These are phyloP conservation scores for Aurelia sp. DNA, from an alignment of 30 jellyfish, hydroid and myxozoan species.

Conservation along the genomic window DNA sequence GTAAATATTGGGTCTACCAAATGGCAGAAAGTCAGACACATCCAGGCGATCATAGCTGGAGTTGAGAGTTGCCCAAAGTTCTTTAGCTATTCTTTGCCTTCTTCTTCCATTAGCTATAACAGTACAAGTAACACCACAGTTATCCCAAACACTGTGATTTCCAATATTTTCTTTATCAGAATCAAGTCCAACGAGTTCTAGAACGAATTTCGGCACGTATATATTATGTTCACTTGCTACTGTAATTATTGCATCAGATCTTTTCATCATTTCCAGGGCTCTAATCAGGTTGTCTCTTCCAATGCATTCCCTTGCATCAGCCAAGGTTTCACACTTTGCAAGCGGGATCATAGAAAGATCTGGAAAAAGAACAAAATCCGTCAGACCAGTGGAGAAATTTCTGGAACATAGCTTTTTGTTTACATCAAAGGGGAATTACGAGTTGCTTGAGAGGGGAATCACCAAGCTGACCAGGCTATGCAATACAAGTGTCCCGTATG, in stretches of 20 bases:
- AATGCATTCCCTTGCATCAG: slow-evolving; percentile 64
- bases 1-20: slow-evolving; percentile 70
- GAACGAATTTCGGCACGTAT: slow-evolving; percentile 45
- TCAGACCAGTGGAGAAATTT: neutral
- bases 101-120: slow-evolving; percentile 69
- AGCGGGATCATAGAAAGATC: slow-evolving; percentile 82
- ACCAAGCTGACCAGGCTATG: too few relatives aligned
- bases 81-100: slow-evolving; percentile 79
- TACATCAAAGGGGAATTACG: slow-evolving; percentile 10
- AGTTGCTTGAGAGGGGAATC: too few relatives aligned
- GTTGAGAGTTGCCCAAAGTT: slow-evolving; percentile 78
- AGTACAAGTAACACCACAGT: slow-evolving; percentile 75
- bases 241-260: slow-evolving; percentile 70
- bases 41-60: slow-evolving; percentile 72
- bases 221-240: slow-evolving; percentile 61
- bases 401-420: slow-evolving; percentile 1
- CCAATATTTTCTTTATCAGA: slow-evolving; percentile 28
- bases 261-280: slow-evolving; percentile 73
- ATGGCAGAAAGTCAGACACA: slow-evolving; percentile 79
- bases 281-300: slow-evolving; percentile 40
- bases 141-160: slow-evolving; percentile 71
- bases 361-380: slow-evolving; percentile 26
- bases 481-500: too few relatives aligned
- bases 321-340: slow-evolving; percentile 45
- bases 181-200: slow-evolving; percentile 63